Evolutionary conservation across 2,888 invertebrate species (phyloP).

Genomic region (Zaprionus lineosus): DNA sequence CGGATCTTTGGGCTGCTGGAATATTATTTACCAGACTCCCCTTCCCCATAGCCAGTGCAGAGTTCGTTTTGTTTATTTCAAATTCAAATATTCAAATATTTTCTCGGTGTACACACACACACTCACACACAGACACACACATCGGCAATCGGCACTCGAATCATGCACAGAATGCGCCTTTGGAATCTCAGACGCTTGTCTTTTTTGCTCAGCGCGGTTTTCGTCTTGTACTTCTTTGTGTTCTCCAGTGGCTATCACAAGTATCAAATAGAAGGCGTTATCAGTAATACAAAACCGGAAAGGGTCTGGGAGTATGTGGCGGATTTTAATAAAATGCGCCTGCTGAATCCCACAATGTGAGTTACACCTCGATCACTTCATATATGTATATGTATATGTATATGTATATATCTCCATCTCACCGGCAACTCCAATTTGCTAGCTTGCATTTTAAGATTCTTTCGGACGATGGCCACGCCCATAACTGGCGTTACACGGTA

Average conservation of each 20-base stretch:
- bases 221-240: slow-evolving; percentile 68
- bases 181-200: slow-evolving; percentile 71
- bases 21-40: slow-evolving; percentile 21
- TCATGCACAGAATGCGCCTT: slow-evolving; percentile 64
- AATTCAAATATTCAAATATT: slow-evolving; percentile 41
- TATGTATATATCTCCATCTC: not conserved
- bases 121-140: slow-evolving; percentile 23
- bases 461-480: slow-evolving; percentile 86
- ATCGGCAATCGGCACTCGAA: slow-evolving; percentile 5
- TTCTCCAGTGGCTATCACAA: slow-evolving; percentile 80
- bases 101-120: slow-evolving; percentile 22
- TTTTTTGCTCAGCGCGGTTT: slow-evolving; percentile 38
- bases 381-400: too few species aligned
- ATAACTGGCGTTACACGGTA: slow-evolving; percentile 88
- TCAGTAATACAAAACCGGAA: slow-evolving; percentile 85
- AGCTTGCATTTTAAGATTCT: slow-evolving; percentile 86
- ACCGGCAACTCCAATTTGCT: not conserved
- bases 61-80: slow-evolving; percentile 59
- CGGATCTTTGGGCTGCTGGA: slow-evolving; percentile 4
- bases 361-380: too few species aligned
- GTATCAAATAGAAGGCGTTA: slow-evolving; percentile 83
- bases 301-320: slow-evolving; percentile 89
- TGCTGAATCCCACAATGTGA: slow-evolving; percentile 89
- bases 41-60: not conserved
- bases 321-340: slow-evolving; percentile 89